Evolutionary conservation across 2,888 invertebrate genomes (phyloP), one percentile per base, ranked within the genome.

Genomic region (Drosophila histrio): DNA sequence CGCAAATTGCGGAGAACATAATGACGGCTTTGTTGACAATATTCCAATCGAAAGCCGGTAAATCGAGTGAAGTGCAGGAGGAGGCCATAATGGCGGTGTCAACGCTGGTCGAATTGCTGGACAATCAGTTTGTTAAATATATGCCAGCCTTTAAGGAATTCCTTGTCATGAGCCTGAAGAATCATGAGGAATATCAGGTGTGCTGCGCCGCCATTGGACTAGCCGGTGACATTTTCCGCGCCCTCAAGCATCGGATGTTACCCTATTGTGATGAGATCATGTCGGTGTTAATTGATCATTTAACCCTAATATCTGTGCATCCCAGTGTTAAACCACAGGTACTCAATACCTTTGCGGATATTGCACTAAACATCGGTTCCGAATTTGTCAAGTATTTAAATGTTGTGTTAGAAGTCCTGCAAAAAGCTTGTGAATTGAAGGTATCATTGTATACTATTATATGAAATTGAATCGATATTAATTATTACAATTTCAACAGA

Each of bases 41-140:
- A 97, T 97, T 99, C 90, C 96, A 95, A 83, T 96, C 97, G 0
- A 96, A 96, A 81, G 96, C 96, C 0, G 96, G 96, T 43, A 98
- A 98, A 91, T 96, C 96, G 3, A 97, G 97, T 24, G 96, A 96
- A 3, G 99, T 99, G 0, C 99, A 99, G 92, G 99, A 99, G 92
- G 99, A 99, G 92, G 99, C 99, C 0, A 93, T 99, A 9, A 96
- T 99, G 95, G 99, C 99, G 0, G 98, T 99, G 0, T 97, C 98
- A 0, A 98, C 98, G 0, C 93, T 99, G 21, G 97, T 98, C 5
- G 99, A 99, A 92, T 96, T 97, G 4, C 93, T 99, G 52, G 97
- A 97, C 7, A 96, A 97, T 77, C 95, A 96, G 41, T 99, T 99
- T 92, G 92, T 97, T 32, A 98, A 98, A 90, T 99, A 99, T 91